phyloP scores from a whole-genome alignment of 2,888 invertebrate species.

The Teleogryllus oceanicus region DNA sequence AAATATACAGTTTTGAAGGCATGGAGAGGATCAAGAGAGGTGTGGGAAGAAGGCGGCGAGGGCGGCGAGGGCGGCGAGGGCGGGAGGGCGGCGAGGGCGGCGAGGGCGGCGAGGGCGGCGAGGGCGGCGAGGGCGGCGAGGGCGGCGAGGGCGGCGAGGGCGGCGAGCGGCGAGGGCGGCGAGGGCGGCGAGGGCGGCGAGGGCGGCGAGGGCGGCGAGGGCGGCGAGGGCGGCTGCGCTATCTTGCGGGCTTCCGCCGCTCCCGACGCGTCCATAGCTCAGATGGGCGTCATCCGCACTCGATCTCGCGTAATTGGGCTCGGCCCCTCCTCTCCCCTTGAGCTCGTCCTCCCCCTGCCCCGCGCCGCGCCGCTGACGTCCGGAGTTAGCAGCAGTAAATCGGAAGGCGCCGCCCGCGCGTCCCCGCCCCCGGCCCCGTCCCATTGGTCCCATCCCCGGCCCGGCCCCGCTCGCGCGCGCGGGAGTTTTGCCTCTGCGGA shows the following conservation, averaged over 20 bases:
- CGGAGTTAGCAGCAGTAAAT: constrained; percentile 10
- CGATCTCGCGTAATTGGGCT: constrained; percentile 9
- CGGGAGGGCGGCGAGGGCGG: neutral
- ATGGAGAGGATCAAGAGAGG: no score
- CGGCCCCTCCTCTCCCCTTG: neutral
- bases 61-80: no score
- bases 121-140: neutral
- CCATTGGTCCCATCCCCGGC: neutral
- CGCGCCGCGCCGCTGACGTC: neutral
- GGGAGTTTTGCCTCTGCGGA: no score
- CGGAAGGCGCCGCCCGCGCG: neutral
- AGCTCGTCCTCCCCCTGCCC: neutral
- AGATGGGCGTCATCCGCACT: constrained; percentile 9
- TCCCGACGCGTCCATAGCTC: constrained; percentile 3
- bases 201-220: neutral
- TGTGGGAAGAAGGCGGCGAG: neutral
- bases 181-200: neutral
- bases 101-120: neutral
- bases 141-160: neutral
- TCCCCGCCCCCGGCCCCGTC: no score
- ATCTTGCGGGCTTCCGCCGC: constrained; percentile 4
- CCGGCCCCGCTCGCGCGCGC: neutral
- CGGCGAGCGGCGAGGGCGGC: neutral
- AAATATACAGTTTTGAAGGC: no score
- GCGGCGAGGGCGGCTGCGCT: neutral